Base-by-base conservation (phyloP, 2,797 vertebrate genomes). In the Ctenochaetus hawaiiensis region DNA sequence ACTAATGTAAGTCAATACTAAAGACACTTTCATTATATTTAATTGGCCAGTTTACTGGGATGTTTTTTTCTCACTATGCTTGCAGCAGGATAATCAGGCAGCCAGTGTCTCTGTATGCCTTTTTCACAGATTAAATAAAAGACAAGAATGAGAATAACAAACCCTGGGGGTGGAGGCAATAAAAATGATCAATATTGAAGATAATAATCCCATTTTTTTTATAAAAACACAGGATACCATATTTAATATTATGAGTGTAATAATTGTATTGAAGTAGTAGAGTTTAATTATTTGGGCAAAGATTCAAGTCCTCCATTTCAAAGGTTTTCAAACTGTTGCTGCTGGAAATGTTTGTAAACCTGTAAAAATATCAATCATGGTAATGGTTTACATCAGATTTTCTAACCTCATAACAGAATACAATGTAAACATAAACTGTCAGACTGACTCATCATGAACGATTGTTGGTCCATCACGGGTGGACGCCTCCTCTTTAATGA, bases 401-500 rank as follows among this genome's bases (percentile, higher is more conserved):
- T 30, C 30, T 30, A 30, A 30, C 30, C 4, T 30, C 30, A 30
- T 30, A 30, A 30, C 30, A 30, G 30, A 30, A 30, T 30, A 30
- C 30, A 30, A 30, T 4, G 30, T 30, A 30, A 48, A 22, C 3
- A 37, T 16, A 16, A 23, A 65, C n/a, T 14, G 18, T 44, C 2
- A 23, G 22, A 93, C 97, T 89, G 94, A 99, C 97, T 98, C 97
- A 78, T 99, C 97, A 1, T 99, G 97, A 89, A 98, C 93, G 87
- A 99, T 97, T 88, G 97, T 98, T 80, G 97, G 97, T 88, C 97
- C 97, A 58, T 98, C 97, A 51, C 96, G 94, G 43, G 94, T 95
- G 92, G 96, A 96, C 63, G 96, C 96, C 94, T 98, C 97, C 95
- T 97, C 96, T 93, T 97, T 98, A 80, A 98, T 97, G 91, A 99